Conservation (phyloP, 2,797 vertebrate species). For the Cyprinodon diabolis region DNA sequence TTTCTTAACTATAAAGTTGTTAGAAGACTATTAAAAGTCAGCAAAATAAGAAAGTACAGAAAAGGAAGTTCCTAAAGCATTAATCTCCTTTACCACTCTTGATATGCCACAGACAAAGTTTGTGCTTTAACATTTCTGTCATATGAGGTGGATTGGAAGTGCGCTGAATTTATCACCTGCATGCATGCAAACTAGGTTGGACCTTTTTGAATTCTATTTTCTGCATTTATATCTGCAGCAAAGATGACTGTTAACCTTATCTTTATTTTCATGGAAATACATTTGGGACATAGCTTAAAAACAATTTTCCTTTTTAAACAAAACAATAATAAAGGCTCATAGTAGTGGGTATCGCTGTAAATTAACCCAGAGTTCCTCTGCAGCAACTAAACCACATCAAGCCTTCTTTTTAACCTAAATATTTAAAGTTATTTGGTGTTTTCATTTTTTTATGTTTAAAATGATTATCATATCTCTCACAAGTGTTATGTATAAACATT, state of each 20-base stretch:
- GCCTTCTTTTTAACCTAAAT: neutral
- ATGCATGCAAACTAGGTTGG: conserved; percentile 23
- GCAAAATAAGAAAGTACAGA: no score
- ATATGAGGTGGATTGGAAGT: neutral
- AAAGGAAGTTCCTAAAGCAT: neutral
- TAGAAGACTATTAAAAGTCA: no score
- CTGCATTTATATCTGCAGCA: conserved; percentile 1
- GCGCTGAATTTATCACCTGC: conserved; percentile 7
- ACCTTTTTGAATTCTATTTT: neutral
- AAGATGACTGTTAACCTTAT: conserved; percentile 6
- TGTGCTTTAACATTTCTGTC: neutral
- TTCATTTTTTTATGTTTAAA: neutral
- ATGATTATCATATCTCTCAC: neutral
- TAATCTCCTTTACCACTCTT: neutral
- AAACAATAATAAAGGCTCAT: neutral
- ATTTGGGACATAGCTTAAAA: conserved; percentile 16
- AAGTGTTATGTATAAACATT: no score
- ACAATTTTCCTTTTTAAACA: neutral
- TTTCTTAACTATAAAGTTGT: no score
- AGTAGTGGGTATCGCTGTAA: neutral
- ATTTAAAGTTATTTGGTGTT: neutral
- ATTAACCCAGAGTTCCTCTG: neutral
- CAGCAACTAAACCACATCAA: neutral
- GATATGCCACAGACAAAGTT: neutral
- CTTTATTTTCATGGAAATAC: conserved; percentile 25